Conservation (phyloP, 2,888 invertebrate species). For the Aquatica leii region DNA sequence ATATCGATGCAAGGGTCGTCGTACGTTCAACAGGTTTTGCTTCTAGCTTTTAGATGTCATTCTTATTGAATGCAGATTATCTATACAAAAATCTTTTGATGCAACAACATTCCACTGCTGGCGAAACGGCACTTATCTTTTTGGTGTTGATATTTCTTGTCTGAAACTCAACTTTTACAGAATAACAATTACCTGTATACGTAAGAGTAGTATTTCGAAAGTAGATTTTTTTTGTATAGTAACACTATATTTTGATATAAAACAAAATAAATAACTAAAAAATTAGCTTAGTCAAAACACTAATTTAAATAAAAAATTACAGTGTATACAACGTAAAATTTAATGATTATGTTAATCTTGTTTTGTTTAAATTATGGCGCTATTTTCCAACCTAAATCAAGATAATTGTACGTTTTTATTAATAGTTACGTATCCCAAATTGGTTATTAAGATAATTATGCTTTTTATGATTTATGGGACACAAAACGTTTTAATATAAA, state of each 20-base stretch:
- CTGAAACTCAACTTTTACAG: constrained; percentile 19
- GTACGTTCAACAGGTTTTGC: constrained; percentile 48
- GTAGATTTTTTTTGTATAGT: too few relatives aligned
- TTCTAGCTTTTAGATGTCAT: constrained; percentile 41
- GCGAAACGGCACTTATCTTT: constrained; percentile 29
- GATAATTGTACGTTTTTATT: background rate
- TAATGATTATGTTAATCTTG: too few relatives aligned
- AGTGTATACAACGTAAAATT: too few relatives aligned
- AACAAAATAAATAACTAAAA: too few relatives aligned
- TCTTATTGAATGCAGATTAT: constrained; percentile 41
- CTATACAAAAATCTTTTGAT: constrained; percentile 39
- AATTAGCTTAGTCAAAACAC: too few relatives aligned
- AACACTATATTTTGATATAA: too few relatives aligned
- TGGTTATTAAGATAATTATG: constrained; percentile 4
- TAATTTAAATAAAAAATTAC: too few relatives aligned
- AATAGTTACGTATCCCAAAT: background rate
- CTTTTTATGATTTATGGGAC: constrained; percentile 1
- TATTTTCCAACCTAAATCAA: background rate
- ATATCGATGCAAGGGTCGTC: constrained; percentile 43
- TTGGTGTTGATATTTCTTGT: constrained; percentile 31
- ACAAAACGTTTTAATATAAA: background rate
- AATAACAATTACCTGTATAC: background rate
- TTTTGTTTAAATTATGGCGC: background rate
- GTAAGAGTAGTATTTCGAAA: too few relatives aligned
- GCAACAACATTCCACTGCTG: constrained; percentile 37